Base-by-base conservation (phyloP, 1,140 invertebrate species). In the Dendroctonus valens region DNA sequence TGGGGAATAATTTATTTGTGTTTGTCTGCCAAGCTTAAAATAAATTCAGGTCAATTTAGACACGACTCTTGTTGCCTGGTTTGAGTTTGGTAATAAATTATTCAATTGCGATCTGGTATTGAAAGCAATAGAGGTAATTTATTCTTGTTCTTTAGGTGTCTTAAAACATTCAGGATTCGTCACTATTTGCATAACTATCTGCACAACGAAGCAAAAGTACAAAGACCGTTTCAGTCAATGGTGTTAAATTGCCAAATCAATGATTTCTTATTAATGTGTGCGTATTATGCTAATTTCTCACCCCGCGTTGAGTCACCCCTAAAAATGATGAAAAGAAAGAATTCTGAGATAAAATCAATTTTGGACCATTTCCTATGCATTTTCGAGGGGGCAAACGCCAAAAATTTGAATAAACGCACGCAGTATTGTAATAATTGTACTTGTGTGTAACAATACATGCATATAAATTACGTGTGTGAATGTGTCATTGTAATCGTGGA, bases 391-490 rank as follows among this genome's bases (percentile, higher is more conserved):
- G 57, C 9, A 26, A 55, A 55, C 37, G 48, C 46, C 59, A 49
- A 67, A 60, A 68, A 71, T 72, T 73, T 74, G 70, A 73, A 72
- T 74, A 73, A 69, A 67, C 67, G 68, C 70, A 70, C 60, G 70
- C 62, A 68, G 70, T 61, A 68, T 69, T 63, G 64, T 68, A 67
- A 72, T 69, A 72, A 69, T 68, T 62, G 68, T 71, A 73, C 70
- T 73, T 69, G 68, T 73, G 60, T 62, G 60, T 74, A 67, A 74
- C 71, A 75, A 73, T 73, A 72, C 71, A 60, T 72, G 69, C 72
- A 73, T 70, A 67, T 68, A 72, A 73, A 70, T 72, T 70, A 73
- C 67, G 70, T 73, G 69, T 65, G 62, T 68, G 69, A 67, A 69
- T 65, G 70, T 68, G 68, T 69, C 68, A 68, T 67, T 67, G 67